phyloP scores from a whole-genome alignment of 1,140 invertebrate genomes.

The Hylaeus anthracinus region DNA sequence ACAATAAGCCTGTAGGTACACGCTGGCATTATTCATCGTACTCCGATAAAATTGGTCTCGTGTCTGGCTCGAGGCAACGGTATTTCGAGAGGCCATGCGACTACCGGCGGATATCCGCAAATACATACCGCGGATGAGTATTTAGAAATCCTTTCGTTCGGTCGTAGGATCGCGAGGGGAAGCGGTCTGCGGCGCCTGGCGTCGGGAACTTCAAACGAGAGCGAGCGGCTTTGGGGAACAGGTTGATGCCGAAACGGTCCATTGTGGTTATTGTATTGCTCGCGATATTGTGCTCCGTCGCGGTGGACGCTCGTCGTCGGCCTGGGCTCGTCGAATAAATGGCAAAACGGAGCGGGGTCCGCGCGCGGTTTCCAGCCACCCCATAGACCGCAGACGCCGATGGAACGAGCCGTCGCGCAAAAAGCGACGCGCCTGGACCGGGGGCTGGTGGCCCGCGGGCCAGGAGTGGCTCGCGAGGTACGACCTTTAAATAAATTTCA shows the following conservation, averaged over 20 bases:
- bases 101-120: conserved; percentile 62
- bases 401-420: not conserved
- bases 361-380: not conserved
- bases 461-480: too few relatives aligned
- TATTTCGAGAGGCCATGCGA: conserved; percentile 47
- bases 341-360: not conserved
- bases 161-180: not conserved
- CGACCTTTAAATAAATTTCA: too few relatives aligned
- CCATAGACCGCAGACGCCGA: conserved; percentile 4
- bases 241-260: conserved; percentile 35
- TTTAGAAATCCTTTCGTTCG: conserved; percentile 43
- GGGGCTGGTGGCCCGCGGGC: too few relatives aligned
- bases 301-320: not conserved
- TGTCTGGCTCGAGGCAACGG: conserved; percentile 12
- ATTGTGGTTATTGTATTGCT: conserved; percentile 47
- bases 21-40: too few relatives aligned
- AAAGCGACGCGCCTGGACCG: not conserved
- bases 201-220: conserved; percentile 55
- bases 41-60: too few relatives aligned
- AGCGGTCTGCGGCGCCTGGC: not conserved
- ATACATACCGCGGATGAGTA: conserved; percentile 62
- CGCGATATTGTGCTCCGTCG: conserved; percentile 30
- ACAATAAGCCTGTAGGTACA: too few relatives aligned
- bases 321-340: not conserved
- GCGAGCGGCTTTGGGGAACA: conserved; percentile 23